A percentile compares a stretch with the other conserved stretches of the same genome.
These are phyloP conservation scores for Phalacrocorax brasilianus DNA, from an alignment of 2,113 vertebrate genomes.

Conservation along the genomic window DNA sequence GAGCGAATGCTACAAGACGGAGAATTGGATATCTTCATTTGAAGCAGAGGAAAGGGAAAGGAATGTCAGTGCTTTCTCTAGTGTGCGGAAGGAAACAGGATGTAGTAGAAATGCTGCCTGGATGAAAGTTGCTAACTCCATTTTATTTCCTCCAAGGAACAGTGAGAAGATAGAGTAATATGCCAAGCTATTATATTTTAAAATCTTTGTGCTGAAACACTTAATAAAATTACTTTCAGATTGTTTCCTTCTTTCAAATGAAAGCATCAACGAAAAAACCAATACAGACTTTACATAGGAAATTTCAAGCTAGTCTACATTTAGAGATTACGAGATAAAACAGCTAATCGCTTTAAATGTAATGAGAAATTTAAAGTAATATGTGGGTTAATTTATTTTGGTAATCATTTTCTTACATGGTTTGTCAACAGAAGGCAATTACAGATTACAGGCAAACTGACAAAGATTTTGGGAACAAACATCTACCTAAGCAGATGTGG, in stretches of 20 bases:
- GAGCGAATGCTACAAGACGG: neutral
- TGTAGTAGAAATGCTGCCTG: slow-evolving; percentile 48
- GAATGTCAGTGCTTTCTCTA: neutral
- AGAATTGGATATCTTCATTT: neutral
- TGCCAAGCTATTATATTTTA: slow-evolving; percentile 45
- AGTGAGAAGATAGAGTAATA: slow-evolving; percentile 17
- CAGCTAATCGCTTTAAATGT: neutral
- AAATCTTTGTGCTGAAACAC: slow-evolving; percentile 46
- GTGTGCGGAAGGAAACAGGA: slow-evolving; percentile 64
- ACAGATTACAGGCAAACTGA: neutral
- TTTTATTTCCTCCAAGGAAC: slow-evolving; percentile 54
- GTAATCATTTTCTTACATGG: neutral
- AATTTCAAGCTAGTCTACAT: neutral
- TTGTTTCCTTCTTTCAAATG: slow-evolving; percentile 64
- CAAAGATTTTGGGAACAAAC: neutral
- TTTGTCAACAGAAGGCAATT: neutral
- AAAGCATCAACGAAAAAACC: slow-evolving; percentile 48
- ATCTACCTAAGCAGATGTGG: neutral
- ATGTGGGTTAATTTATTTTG: neutral
- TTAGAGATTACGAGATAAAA: slow-evolving; percentile 22
- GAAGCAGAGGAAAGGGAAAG: neutral
- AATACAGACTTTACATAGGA: neutral
- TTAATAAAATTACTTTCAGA: slow-evolving; percentile 43
- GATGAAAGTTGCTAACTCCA: slow-evolving; percentile 17
- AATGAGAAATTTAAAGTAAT: neutral